Evolutionary conservation across 2,113 vertebrate genomes (phyloP).

Genomic region (Dolichotis patagonum): DNA sequence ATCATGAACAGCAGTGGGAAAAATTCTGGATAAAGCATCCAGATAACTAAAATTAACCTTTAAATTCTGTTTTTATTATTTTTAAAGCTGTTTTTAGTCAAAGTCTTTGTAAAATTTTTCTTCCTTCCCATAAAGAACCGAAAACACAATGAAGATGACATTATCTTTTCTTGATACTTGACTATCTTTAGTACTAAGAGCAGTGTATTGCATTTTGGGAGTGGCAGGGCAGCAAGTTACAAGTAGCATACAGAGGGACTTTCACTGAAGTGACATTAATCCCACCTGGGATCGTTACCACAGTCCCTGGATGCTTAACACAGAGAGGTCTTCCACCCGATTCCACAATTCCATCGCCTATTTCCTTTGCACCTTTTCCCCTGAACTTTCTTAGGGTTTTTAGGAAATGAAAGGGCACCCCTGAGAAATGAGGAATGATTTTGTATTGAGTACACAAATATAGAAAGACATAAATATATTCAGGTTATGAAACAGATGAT

Average conservation of each 20-base stretch:
- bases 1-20: background rate
- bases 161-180: background rate
- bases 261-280: background rate
- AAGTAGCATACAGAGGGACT: background rate
- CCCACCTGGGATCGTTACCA: background rate
- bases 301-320: background rate
- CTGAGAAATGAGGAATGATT: background rate
- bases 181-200: background rate
- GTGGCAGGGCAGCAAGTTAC: background rate
- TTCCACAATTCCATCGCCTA: background rate
- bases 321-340: background rate
- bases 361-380: background rate
- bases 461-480: background rate
- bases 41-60: background rate
- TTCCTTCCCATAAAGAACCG: background rate
- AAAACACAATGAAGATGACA: background rate
- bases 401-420: constrained; percentile 33
- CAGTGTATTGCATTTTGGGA: background rate
- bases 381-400: background rate
- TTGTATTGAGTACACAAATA: background rate
- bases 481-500: background rate
- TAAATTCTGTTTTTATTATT: background rate
- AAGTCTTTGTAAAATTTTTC: background rate
- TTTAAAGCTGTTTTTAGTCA: background rate
- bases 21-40: background rate